Conservation (phyloP, 2,113 vertebrate species). For the Chaetorhynchus papuensis region DNA sequence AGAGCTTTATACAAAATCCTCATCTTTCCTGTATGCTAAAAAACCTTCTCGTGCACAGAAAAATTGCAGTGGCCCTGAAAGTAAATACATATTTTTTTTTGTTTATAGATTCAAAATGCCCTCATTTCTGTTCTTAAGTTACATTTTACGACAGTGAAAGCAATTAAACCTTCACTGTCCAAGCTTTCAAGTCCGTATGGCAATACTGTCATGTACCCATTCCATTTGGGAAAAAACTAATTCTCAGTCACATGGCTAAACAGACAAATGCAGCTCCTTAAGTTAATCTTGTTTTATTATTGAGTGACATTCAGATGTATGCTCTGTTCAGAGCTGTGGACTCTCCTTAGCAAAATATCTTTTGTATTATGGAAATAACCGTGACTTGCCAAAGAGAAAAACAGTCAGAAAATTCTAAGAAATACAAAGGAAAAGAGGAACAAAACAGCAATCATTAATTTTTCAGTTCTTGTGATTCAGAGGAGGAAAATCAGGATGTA, state of each 20-base stretch:
- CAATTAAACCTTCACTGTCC: slow-evolving; percentile 9
- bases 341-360: neutral
- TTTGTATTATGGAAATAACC: neutral
- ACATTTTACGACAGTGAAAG: neutral
- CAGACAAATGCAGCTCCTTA: neutral
- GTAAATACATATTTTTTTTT: neutral
- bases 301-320: neutral
- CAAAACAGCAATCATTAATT: neutral
- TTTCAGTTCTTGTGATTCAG: neutral
- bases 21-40: neutral
- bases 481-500: neutral
- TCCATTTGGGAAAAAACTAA: neutral
- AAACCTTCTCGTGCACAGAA: neutral
- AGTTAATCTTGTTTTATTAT: slow-evolving; percentile 22
- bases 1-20: neutral
- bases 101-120: neutral
- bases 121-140: neutral
- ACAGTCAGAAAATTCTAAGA: neutral
- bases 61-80: neutral
- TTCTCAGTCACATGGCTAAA: slow-evolving; percentile 16
- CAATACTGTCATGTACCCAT: neutral
- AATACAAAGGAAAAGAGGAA: neutral
- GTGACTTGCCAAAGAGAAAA: neutral
- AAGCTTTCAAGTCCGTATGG: neutral
- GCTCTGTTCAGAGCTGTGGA: neutral